Conservation (phyloP, 2,888 invertebrate genomes). For the Molorchus minor region DNA sequence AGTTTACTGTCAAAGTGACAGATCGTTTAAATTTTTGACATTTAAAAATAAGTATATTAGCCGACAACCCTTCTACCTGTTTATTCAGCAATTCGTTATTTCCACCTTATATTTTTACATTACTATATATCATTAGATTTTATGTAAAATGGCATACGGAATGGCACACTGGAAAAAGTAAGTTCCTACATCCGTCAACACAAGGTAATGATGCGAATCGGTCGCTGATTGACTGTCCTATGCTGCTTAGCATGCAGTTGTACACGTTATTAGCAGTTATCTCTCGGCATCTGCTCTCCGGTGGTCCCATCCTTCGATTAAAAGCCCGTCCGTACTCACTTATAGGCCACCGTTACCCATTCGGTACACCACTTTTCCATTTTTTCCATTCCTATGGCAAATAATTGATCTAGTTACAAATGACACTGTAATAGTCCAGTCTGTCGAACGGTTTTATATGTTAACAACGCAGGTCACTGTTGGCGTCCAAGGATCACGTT, state of each 20-base stretch:
- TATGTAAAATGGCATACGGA: background rate
- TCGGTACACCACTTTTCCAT: constrained; percentile 27
- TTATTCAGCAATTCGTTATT: too few species aligned
- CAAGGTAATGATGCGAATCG: constrained; percentile 30
- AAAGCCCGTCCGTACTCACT: constrained; percentile 14
- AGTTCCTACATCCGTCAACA: constrained; percentile 15
- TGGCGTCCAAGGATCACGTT: too few species aligned
- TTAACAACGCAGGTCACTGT: too few species aligned
- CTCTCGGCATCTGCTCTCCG: constrained; percentile 55
- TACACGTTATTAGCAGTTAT: constrained; percentile 60
- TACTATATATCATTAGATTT: too few species aligned
- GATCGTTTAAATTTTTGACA: too few species aligned
- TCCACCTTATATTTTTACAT: too few species aligned
- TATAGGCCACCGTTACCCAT: constrained; percentile 14
- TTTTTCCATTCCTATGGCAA: constrained; percentile 36
- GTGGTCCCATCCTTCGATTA: constrained; percentile 56
- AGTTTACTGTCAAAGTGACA: too few species aligned
- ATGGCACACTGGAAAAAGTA: background rate
- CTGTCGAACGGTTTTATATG: too few species aligned
- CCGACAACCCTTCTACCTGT: too few species aligned
- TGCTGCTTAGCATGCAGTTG: constrained; percentile 58
- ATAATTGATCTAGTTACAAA: constrained; percentile 42
- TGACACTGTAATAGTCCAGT: constrained; percentile 23
- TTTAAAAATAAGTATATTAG: too few species aligned
- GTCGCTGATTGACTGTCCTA: constrained; percentile 56